Evolutionary conservation across 2,888 invertebrate species (phyloP), one percentile per base, ranked within the genome.

Genomic region (Geophilus truncorum): DNA sequence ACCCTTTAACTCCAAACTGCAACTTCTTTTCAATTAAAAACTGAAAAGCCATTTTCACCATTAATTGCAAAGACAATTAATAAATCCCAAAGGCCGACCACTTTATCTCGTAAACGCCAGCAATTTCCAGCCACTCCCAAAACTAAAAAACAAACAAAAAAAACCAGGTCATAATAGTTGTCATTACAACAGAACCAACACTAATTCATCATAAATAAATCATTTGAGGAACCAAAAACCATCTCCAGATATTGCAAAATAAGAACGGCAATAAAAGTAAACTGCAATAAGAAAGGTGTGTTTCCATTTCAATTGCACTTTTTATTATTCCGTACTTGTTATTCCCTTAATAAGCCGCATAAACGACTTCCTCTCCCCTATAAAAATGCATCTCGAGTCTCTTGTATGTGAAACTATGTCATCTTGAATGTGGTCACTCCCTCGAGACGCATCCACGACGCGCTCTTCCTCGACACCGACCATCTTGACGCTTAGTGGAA

Each of bases 391-490:
- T 62, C 57, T 23, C 23, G 57, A 21, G 21, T 62, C 57, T n/a
- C 23, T 23, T 62, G 57, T 62, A 62, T 23, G 57, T 21, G 57
- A 62, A 62, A 62, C 57, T 62, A 62, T 62, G 57, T 62, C 57
- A 62, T 62, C 57, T 62, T 23, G 57, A 62, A 62, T 62, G 57
- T 62, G 57, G 57, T 62, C 57, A 62, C 57, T 62, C 57, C 57
- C 57, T 23, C 21, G 57, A 62, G 57, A 62, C 57, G 57, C 57
- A 62, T 62, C 57, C 23, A 62, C n/a, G 57, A 62, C 57, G 51
- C 51, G 57, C 57, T 23, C n/a, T 23, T 62, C 57, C 57, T 62
- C 57, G 57, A 62, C 57, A 62, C 57, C 57, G 57, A 21, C 57
- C 57, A 18, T 62, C 57, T 62, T 62, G 57, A 62, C 57, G 57